Evolutionary conservation across 1,140 invertebrate genomes (phyloP).

Genomic region (Trachymyrmex septentrionalis): DNA sequence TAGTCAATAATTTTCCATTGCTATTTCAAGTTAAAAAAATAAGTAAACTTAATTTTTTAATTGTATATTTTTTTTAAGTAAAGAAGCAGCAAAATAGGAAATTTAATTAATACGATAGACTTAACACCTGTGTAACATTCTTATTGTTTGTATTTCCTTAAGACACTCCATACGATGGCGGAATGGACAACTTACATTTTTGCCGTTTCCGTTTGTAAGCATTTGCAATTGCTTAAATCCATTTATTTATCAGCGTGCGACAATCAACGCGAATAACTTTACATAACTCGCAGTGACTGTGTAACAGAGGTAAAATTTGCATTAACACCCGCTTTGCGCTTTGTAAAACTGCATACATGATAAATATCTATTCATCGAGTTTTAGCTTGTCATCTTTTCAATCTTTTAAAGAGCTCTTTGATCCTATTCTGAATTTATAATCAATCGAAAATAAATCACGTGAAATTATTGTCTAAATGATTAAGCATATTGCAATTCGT

Average conservation of each 20-base stretch:
- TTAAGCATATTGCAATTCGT: neutral
- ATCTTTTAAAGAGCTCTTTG: neutral
- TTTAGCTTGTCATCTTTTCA: neutral
- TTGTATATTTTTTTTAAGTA: neutral
- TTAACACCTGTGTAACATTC: neutral
- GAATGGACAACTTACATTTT: neutral
- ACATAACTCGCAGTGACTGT: slow-evolving; percentile 19
- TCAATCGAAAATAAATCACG: neutral
- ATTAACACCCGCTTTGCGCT: neutral
- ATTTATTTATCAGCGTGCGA: neutral
- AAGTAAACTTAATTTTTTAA: no score
- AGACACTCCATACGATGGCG: no score
- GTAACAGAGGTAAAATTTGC: slow-evolving; percentile 24
- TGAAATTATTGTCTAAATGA: neutral
- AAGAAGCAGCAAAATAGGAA: neutral
- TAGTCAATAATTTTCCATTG: no score
- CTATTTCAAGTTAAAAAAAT: no score
- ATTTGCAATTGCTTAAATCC: slow-evolving; percentile 37
- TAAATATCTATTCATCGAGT: slow-evolving; percentile 16
- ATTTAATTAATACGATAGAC: neutral
- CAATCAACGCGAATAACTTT: slow-evolving; percentile 33
- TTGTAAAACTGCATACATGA: slow-evolving; percentile 21
- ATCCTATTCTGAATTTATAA: neutral
- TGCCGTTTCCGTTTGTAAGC: neutral
- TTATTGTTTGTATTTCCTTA: neutral